Conservation (phyloP, 2,113 vertebrate species). For the Pycnonotus jocosus region DNA sequence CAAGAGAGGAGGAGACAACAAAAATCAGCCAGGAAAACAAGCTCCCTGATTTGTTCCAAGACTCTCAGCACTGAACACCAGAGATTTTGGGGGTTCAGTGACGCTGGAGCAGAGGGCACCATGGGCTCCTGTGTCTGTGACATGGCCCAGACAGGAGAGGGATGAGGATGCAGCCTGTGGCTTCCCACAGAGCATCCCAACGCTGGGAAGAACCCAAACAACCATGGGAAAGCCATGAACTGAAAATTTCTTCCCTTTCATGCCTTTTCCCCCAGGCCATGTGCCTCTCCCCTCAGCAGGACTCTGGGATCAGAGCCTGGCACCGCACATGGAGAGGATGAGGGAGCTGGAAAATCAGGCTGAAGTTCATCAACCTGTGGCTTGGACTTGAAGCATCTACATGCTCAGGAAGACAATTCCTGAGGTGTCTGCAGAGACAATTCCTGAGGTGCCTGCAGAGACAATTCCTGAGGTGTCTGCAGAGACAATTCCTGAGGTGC, state of each 20-base stretch:
- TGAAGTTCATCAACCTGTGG: background rate
- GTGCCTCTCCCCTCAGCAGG: background rate
- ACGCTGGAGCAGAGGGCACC: background rate
- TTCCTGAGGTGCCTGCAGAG: background rate
- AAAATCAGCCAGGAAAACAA: background rate
- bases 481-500: background rate
- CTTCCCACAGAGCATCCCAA: background rate
- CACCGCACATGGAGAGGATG: fast-evolving
- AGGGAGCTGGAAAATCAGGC: background rate
- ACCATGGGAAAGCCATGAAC: background rate
- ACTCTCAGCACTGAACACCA: background rate
- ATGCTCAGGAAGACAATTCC: background rate
- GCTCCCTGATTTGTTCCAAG: background rate
- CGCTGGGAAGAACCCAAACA: background rate
- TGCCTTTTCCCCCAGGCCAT: background rate
- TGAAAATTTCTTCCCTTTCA: background rate
- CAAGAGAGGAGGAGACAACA: background rate
- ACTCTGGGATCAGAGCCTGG: background rate
- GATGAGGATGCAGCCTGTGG: background rate
- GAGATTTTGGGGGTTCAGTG: background rate
- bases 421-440: background rate
- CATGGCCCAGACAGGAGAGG: background rate
- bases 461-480: background rate
- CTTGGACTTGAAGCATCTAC: background rate
- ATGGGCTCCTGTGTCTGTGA: background rate